A percentile compares a stretch with the other conserved stretches of the same genome.
Evolutionary conservation across 2,113 vertebrate genomes (phyloP).

Genomic region (Mesembrinibis cayennensis): DNA sequence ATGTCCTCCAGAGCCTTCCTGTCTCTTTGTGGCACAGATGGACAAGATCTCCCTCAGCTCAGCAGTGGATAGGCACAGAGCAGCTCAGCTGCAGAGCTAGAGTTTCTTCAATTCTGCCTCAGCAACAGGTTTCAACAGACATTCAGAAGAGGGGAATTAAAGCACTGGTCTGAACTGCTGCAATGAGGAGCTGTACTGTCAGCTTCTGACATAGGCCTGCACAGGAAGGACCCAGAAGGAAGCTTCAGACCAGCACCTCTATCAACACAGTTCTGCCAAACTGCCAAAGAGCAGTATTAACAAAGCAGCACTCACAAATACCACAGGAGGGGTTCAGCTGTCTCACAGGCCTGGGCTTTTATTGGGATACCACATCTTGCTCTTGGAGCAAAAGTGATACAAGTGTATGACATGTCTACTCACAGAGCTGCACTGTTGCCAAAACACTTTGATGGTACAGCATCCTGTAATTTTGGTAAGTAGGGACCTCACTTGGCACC

Average conservation of each 20-base stretch:
- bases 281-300: not conserved
- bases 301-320: not conserved
- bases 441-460: not conserved
- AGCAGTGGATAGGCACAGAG: not conserved
- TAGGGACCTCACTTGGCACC: not conserved
- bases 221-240: not conserved
- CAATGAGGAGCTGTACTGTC: not conserved
- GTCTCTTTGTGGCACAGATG: not conserved
- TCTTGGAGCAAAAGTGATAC: not conserved
- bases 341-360: not conserved
- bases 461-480: not conserved
- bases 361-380: not conserved
- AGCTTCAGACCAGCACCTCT: not conserved
- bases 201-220: not conserved
- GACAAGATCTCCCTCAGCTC: not conserved
- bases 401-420: not conserved
- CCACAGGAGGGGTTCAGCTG: not conserved
- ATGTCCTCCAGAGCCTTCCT: not conserved
- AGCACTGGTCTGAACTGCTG: not conserved
- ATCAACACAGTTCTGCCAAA: not conserved
- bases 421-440: not conserved
- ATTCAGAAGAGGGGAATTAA: not conserved
- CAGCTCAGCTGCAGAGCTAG: not conserved
- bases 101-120: not conserved
- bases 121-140: not conserved